Conservation (phyloP, 1,140 invertebrate species). For the Drosophila virilis region DNA sequence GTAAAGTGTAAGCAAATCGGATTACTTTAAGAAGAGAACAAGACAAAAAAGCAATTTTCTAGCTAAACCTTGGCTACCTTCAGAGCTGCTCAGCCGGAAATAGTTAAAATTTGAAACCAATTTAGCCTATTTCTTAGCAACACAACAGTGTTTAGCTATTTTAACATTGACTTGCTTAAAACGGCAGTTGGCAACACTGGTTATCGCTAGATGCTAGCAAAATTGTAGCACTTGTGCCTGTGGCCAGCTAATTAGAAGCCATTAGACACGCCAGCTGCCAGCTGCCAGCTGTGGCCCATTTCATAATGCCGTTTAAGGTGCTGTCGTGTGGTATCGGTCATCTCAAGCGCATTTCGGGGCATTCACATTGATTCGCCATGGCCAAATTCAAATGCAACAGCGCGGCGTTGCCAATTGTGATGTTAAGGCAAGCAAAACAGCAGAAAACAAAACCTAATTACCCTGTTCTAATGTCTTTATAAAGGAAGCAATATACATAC, state of each 20-base stretch:
- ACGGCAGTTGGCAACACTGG: too few relatives aligned
- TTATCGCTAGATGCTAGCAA: too few relatives aligned
- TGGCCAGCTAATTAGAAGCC: conserved; percentile 12
- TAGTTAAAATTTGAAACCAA: too few relatives aligned
- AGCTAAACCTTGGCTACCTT: too few relatives aligned
- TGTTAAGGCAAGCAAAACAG: not conserved
- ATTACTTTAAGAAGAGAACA: too few relatives aligned
- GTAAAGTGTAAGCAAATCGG: not conserved
- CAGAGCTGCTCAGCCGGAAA: too few relatives aligned
- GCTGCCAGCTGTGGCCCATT: not conserved
- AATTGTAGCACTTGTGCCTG: not conserved
- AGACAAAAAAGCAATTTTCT: too few relatives aligned
- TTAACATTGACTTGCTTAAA: too few relatives aligned
- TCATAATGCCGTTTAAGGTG: not conserved
- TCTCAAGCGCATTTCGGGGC: conserved; percentile 1
- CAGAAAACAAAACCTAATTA: conserved; percentile 17
- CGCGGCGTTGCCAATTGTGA: not conserved
- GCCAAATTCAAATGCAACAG: conserved; percentile 10
- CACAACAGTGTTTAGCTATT: too few relatives aligned
- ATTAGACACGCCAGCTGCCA: conserved; percentile 8
- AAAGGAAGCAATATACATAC: conserved; percentile 8
- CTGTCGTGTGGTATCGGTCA: not conserved
- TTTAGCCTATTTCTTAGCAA: too few relatives aligned
- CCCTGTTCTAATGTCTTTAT: conserved; percentile 48
- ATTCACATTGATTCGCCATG: conserved; percentile 36